Percentiles rank a stretch among this genome's conserved stretches.
phyloP scores from a whole-genome alignment of 2,113 vertebrate genomes.

The Cygnus buccinator region DNA sequence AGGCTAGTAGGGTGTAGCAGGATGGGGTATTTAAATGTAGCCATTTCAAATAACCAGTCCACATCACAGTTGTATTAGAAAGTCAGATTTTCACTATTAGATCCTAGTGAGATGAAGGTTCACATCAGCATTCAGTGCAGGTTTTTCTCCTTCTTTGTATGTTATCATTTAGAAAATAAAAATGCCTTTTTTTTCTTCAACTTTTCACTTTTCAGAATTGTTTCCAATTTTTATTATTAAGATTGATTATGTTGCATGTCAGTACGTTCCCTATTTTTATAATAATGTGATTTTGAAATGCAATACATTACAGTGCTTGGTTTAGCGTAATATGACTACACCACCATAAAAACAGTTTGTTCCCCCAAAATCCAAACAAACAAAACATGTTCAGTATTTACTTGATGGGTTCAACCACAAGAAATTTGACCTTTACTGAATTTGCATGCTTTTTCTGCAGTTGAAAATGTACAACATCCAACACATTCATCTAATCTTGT shows the following conservation, averaged over 20 bases:
- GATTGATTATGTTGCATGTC: not conserved
- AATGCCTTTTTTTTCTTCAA: not conserved
- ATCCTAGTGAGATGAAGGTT: not conserved
- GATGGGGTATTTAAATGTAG: not conserved
- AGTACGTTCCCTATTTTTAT: not conserved
- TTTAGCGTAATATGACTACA: not conserved
- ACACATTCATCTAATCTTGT: not conserved
- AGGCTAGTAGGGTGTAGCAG: not conserved
- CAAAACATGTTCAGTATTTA: slow-evolving; percentile 36
- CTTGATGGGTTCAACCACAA: slow-evolving; percentile 13
- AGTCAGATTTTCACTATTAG: not conserved
- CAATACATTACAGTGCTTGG: not conserved
- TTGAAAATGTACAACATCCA: not conserved
- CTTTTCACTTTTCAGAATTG: not conserved
- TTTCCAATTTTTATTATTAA: not conserved
- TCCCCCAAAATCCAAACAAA: slow-evolving; percentile 37
- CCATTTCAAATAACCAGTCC: not conserved
- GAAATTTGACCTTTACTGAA: slow-evolving; percentile 12
- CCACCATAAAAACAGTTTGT: slow-evolving; percentile 24
- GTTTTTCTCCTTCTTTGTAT: not conserved
- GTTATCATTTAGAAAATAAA: not conserved
- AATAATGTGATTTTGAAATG: slow-evolving; percentile 13
- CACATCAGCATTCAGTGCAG: not conserved
- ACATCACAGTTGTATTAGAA: not conserved
- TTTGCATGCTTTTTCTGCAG: not conserved